Evolutionary conservation across 2,888 invertebrate genomes (phyloP), one percentile per base, ranked within the genome.

Genomic region (Hirtodrosophila duncani): DNA sequence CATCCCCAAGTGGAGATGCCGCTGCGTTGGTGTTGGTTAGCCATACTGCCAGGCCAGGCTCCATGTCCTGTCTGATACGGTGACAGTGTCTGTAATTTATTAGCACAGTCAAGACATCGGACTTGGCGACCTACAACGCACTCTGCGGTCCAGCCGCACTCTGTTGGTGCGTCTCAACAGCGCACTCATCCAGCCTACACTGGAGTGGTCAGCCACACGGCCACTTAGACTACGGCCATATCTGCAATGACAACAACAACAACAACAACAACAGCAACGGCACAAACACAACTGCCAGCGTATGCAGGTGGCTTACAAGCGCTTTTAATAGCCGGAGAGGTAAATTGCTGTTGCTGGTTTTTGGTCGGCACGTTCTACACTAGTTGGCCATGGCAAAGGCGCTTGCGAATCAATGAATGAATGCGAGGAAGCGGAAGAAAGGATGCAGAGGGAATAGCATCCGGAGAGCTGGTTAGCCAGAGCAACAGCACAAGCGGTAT

Each of bases 341-440:
- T n/a, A n/a, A n/a, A n/a, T n/a, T n/a, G n/a, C n/a, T n/a, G 41
- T 31, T 41, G 14, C 11, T 38, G 50, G 41, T 48, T 30, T 42
- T 30, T 34, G 14, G 45, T 26, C 30, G 26, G 41, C 29, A 27
- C 24, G 34, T 43, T 44, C 45, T 43, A 49, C 34, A 50, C 53
- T 59, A 55, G 67, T 67, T 63, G 65, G 65, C 60, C 63, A 46
- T 23, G 48, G 60, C 51, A 44, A 62, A 75, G 49, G 62, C n/a
- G n/a, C n/a, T n/a, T n/a, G 58, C 65, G 64, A 71, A 72, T 72
- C 72, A 71, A 74, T 72, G 72, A 75, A 74, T 77, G 67, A 60
- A 65, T 50, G 16, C 13, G 39, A 29, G 29, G n/a, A 11, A 11
- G 4, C 1, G 8, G 23, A 10, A 13, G n/a, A 6, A 18, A 27